Percentiles rank a stretch among this genome's conserved stretches.
Conservation (phyloP, 2,113 vertebrate species). For the Hippocampus zosterae region DNA sequence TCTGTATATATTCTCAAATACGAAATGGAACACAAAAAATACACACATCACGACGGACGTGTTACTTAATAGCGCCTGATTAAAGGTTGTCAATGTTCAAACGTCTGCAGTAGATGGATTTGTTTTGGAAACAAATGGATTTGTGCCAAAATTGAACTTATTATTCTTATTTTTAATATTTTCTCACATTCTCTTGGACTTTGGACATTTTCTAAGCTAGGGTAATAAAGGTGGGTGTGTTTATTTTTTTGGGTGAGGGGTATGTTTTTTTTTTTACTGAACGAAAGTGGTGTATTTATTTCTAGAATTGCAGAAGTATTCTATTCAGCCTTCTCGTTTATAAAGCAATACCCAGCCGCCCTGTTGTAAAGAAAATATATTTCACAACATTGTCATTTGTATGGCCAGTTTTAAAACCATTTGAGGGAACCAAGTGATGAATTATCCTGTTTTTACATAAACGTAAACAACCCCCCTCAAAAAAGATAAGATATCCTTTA, state of each 20-base stretch:
- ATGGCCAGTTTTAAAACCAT: too few species aligned
- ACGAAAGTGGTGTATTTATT: not conserved
- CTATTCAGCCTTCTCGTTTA: too few species aligned
- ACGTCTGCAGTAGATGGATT: not conserved
- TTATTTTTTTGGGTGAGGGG: not conserved
- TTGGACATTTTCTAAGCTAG: not conserved
- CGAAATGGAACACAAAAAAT: not conserved
- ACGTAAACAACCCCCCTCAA: not conserved
- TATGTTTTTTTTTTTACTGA: not conserved
- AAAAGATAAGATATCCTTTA: too few species aligned
- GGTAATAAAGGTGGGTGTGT: not conserved
- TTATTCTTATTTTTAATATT: not conserved
- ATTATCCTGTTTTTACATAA: not conserved
- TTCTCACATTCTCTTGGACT: too few species aligned
- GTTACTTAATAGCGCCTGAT: not conserved
- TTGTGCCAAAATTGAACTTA: not conserved
- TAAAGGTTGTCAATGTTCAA: not conserved
- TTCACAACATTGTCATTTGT: too few species aligned
- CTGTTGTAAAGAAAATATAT: too few species aligned
- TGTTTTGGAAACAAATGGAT: not conserved
- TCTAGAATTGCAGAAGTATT: not conserved
- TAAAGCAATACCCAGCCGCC: not conserved
- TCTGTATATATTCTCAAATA: not conserved
- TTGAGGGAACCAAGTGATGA: too few species aligned
- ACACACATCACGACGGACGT: not conserved